Conservation (phyloP, 1,140 invertebrate species). For the Stegodyphus dumicola region DNA sequence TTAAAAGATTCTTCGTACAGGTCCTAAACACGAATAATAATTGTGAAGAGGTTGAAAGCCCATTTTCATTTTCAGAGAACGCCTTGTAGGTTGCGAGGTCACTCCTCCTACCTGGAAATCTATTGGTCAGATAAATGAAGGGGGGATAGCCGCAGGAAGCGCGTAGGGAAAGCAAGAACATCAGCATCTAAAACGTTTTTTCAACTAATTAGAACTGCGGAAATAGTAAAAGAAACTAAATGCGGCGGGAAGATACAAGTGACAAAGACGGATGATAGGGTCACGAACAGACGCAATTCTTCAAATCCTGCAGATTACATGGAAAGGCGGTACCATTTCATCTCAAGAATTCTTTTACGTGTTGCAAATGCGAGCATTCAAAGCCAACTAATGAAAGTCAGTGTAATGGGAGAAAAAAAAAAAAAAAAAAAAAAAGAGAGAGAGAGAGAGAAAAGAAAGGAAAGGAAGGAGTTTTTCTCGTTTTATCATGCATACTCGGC, state of each 20-base stretch:
- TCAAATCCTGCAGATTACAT: background rate
- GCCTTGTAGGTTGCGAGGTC: constrained; percentile 1
- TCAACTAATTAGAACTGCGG: constrained; percentile 38
- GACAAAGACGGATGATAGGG: constrained; percentile 43
- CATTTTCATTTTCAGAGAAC: background rate
- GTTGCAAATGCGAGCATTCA: background rate
- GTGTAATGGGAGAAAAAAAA: no score
- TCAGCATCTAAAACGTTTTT: constrained; percentile 13
- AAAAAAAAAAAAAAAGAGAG: no score
- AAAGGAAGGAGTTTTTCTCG: no score
- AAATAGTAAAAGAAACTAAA: constrained; percentile 33
- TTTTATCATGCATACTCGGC: no score
- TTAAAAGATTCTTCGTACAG: no score
- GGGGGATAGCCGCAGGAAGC: background rate
- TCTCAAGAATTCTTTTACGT: no score
- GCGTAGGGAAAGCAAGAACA: background rate
- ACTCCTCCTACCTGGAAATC: constrained; percentile 47
- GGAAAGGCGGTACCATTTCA: constrained; percentile 39
- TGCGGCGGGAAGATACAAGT: constrained; percentile 27
- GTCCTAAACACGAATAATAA: no score
- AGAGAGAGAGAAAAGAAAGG: no score
- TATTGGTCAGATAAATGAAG: constrained; percentile 16
- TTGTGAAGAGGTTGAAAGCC: no score
- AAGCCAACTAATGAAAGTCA: background rate
- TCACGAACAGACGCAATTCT: constrained; percentile 19